Base-by-base conservation (phyloP, 1,140 invertebrate genomes). In the Chironomus tepperi region DNA sequence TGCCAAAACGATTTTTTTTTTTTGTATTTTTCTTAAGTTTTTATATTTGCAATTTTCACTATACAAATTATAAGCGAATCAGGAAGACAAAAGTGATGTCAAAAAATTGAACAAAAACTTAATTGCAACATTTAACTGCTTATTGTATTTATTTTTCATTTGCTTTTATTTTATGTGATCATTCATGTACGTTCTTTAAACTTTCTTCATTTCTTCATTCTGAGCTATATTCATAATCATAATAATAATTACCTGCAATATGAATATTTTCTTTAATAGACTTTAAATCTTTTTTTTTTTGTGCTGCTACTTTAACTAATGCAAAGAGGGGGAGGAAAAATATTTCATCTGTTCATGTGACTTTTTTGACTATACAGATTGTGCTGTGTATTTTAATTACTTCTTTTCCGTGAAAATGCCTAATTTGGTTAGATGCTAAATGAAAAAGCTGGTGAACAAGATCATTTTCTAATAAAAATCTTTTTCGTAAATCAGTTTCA, bases 131-230 rank as follows among this genome's bases (percentile, higher is more conserved):
- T 57, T 57, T 57, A 57, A 21, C 65, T 21, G 16, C 65, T 70
- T 70, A 70, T 70, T 70, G 65, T 21, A 67, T 67, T 67, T n/a
- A n/a, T 57, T 70, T 70, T 70, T 70, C 65, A 70, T 70, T 70
- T 70, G 18, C 18, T 70, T 70, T 9, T 6, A 18, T n/a, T 16
- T 70, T 70, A 9, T 34, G 24, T 34, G 5, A 34, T 34, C 24
- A 34, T 34, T 5, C 24, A 34, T 57, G 47, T 57, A n/a, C 47
- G 43, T n/a, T 3, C n/a, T 15, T 57, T 12, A 12, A 57, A 1
- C n/a, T 15, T 57, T 57, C 7, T 57, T 15, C 47, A 15, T 57
- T 47, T 57, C 47, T 12, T 15, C 47, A 10, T 70, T 70, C 16
- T 70, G 65, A 19, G 0, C 16, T 19, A 70, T 21, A 10, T 70